phyloP scores from a whole-genome alignment of 92 coral and sea anemone genomes.

The Porites cylindrica region DNA sequence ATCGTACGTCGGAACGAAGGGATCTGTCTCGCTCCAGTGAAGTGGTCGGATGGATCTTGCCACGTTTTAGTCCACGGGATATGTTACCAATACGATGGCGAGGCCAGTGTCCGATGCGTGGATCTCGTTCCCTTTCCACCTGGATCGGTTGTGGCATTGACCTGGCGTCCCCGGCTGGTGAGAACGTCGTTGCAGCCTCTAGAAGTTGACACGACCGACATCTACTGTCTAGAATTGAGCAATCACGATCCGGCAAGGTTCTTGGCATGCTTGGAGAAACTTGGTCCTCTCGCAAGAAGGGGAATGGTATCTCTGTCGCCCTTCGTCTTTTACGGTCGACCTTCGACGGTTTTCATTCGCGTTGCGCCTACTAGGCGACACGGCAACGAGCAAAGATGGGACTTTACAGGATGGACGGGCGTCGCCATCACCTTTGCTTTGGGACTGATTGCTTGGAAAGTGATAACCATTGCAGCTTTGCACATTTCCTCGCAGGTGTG shows the following conservation, averaged over 20 bases:
- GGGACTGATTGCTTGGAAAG: neutral
- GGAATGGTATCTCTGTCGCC: neutral
- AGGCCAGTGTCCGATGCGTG: neutral
- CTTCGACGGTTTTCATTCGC: neutral
- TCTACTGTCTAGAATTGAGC: neutral
- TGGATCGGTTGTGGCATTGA: neutral
- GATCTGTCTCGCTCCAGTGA: neutral
- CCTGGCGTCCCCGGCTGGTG: neutral
- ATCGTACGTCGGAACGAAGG: neutral
- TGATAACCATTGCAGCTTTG: neutral
- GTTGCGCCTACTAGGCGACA: neutral
- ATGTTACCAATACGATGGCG: neutral
- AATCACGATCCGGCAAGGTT: constrained; percentile 15
- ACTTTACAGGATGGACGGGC: neutral
- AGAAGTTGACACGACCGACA: neutral
- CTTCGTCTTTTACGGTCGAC: neutral
- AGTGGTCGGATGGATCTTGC: neutral
- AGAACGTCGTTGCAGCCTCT: neutral
- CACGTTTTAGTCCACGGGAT: constrained; percentile 7
- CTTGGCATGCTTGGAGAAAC: neutral
- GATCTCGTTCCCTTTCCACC: neutral
- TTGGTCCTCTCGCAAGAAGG: neutral
- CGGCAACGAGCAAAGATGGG: neutral
- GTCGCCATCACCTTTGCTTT: neutral
- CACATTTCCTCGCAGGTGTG: neutral